Conservation (phyloP, 2,113 vertebrate species). For the Mirounga angustirostris region DNA sequence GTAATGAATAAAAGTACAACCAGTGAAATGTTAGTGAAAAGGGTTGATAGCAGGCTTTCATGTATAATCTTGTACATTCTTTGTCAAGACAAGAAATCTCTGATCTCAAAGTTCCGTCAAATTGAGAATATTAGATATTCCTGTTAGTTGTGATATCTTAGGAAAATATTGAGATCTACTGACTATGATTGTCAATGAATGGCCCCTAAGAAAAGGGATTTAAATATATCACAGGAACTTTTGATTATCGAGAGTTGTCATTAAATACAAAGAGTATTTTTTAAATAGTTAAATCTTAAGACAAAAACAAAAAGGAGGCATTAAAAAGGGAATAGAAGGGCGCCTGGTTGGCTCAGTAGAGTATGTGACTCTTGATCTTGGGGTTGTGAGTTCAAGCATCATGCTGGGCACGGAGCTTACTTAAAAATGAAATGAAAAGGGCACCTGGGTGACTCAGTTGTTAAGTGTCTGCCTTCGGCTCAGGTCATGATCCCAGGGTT, state of each 20-base stretch:
- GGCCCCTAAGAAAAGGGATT: not conserved
- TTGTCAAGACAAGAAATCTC: conserved; percentile 28
- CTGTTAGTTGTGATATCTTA: conserved; percentile 31
- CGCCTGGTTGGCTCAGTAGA: not conserved
- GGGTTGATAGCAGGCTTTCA: not conserved
- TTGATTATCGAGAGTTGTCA: conserved; percentile 21
- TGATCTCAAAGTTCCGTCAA: not conserved
- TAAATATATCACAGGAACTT: conserved; percentile 30
- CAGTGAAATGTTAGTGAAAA: conserved; percentile 44
- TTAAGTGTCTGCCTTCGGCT: too few relatives aligned
- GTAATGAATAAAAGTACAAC: conserved; percentile 20
- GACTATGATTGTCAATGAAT: not conserved
- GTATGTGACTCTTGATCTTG: not conserved
- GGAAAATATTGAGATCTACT: conserved; percentile 23
- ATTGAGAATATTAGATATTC: conserved; percentile 37
- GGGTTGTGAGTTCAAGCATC: not conserved
- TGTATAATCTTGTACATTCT: not conserved
- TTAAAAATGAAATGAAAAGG: not conserved
- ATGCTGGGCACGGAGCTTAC: not conserved
- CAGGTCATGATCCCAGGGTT: too few relatives aligned
- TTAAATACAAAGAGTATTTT: conserved; percentile 40
- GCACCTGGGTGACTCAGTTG: too few relatives aligned
- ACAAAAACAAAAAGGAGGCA: not conserved
- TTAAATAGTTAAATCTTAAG: conserved; percentile 52
- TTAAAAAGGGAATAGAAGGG: not conserved